phyloP scores from a whole-genome alignment of 2,113 vertebrate genomes.

The Maccullochella peelii region DNA sequence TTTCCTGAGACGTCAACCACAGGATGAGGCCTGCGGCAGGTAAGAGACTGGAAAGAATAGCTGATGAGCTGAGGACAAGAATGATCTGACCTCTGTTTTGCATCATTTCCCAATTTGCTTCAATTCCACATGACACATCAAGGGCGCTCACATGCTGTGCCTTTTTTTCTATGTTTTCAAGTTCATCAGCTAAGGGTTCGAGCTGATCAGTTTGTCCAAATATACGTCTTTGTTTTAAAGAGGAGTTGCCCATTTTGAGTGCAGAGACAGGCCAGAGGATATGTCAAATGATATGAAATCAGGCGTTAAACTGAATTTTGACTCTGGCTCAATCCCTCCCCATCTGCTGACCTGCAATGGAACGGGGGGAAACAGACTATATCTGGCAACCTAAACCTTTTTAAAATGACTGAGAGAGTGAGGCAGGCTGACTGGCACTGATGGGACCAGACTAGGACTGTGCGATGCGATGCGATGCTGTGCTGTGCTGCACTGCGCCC shows the following conservation, averaged over 20 bases:
- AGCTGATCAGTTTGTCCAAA: neutral
- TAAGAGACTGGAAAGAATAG: slow-evolving; percentile 75
- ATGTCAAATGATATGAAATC: slow-evolving; percentile 66
- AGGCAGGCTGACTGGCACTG: slow-evolving; percentile 79
- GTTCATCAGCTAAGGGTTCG: neutral
- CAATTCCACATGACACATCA: slow-evolving; percentile 4
- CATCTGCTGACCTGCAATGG: slow-evolving; percentile 64
- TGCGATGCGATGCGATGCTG: slow-evolving; percentile 40
- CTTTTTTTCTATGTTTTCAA: slow-evolving; percentile 20
- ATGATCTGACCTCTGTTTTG: slow-evolving; percentile 40
- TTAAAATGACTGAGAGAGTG: slow-evolving; percentile 76
- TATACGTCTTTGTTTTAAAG: slow-evolving; percentile 45
- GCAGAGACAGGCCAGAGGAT: slow-evolving; percentile 24
- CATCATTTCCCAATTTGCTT: slow-evolving; percentile 24
- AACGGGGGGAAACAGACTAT: slow-evolving; percentile 50
- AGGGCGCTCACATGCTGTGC: neutral
- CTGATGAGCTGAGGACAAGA: slow-evolving; percentile 33
- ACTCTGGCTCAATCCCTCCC: slow-evolving; percentile 51
- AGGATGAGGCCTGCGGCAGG: slow-evolving; percentile 92
- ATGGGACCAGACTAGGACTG: slow-evolving; percentile 75
- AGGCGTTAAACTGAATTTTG: slow-evolving; percentile 52
- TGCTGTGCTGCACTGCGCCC: slow-evolving; percentile 61
- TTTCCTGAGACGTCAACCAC: slow-evolving; percentile 92
- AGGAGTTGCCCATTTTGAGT: slow-evolving; percentile 34
- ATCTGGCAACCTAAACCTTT: slow-evolving; percentile 79